Evolutionary conservation across 92 coral and sea anemone species (phyloP), one percentile per base, ranked within the genome.

Genomic region (Porites rus): DNA sequence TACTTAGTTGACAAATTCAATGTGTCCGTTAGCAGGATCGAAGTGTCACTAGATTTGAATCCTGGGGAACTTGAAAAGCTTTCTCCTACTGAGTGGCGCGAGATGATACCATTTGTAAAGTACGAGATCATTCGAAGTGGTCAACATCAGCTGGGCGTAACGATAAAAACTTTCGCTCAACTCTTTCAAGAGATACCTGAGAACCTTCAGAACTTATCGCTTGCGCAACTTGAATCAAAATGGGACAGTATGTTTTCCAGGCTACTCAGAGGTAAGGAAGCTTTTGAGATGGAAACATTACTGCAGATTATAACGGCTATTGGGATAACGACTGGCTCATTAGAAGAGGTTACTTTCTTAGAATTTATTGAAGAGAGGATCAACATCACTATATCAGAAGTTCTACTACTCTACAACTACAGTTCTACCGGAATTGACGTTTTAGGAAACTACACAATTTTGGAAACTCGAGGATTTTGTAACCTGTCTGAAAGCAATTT

Each of bases 41-140:
- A 74, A 46, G 64, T 31, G 21, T 25, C 64, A 16, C 21, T 79
- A 16, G 14, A 80, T 70, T 52, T 84, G 25, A 38, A 72, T 17
- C 43, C 46, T 2, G 77, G 76, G 14, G 84, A 84, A 52, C 51
- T 84, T 4, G 5, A 50, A 12, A 84, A 89, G 73, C 85, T 89
- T 9, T 75, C 96, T 21, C 96, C 94, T 28, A 86, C 96, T 18
- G 94, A 89, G 75, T 93, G 97, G 97, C 75, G 74, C 54, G 94
- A 94, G 75, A 74, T 92, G 77, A 72, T 94, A 38, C 91, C 89
- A 9, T 67, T 84, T 65, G 71, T 94, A 18, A 87, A 76, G 71
- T 74, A 74, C 21, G 93, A 89, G 50, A 80, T 94, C 18, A 69
- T 92, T 31, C 78, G 67, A 72, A 87, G 90, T 76, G 97, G 93